A percentile compares a stretch with the other conserved stretches of the same genome.
phyloP scores from a whole-genome alignment of 2,113 vertebrate genomes.

The Podocnemis expansa region DNA sequence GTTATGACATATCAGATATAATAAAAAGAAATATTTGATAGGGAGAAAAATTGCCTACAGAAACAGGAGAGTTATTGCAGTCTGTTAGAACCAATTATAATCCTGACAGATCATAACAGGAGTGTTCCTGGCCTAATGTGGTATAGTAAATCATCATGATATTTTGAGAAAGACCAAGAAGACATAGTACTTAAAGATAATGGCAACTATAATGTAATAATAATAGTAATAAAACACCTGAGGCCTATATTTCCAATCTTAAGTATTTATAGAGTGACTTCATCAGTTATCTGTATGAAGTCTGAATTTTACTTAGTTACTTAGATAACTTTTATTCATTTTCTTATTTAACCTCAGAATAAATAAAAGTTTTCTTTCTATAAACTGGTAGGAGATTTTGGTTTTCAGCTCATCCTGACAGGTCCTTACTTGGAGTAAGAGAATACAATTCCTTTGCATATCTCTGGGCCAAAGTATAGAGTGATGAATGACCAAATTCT shows the following conservation, averaged over 20 bases:
- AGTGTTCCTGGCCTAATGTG: neutral
- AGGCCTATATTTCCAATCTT: neutral
- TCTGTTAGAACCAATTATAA: conserved; percentile 34
- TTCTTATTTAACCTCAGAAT: neutral
- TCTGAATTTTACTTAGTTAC: neutral
- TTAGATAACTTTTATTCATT: neutral
- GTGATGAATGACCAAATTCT: neutral
- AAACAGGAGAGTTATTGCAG: neutral
- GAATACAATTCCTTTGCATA: neutral
- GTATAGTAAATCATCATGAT: conserved; percentile 19
- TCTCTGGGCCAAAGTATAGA: neutral
- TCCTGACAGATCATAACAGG: neutral
- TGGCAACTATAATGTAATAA: neutral
- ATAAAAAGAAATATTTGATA: neutral
- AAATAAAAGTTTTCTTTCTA: neutral
- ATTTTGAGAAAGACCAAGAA: conserved; percentile 3
- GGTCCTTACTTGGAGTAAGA: neutral
- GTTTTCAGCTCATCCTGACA: neutral
- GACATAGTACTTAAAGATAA: neutral
- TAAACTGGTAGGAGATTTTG: neutral
- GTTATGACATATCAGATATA: neutral
- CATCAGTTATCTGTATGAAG: neutral
- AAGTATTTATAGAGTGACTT: neutral
- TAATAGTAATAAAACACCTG: neutral
- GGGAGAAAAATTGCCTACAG: neutral